Percentiles rank a stretch among this genome's conserved stretches.
These are phyloP conservation scores for Rhopalosiphum nymphaeae DNA, from an alignment of 2,888 invertebrate species.

Conservation along the genomic window DNA sequence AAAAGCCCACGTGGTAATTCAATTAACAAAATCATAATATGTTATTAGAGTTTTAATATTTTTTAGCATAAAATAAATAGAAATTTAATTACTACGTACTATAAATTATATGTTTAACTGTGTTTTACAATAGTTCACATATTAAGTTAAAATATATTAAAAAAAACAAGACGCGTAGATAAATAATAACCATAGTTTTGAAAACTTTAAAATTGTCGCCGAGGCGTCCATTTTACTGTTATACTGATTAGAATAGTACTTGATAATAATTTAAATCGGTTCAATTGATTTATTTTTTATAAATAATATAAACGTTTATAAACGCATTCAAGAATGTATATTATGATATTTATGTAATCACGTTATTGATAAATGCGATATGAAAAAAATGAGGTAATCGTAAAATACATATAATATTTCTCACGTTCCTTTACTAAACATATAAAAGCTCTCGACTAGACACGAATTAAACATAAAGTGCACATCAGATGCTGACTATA, in stretches of 20 bases:
- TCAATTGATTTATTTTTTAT: neutral
- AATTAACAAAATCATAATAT: neutral
- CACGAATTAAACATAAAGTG: neutral
- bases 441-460: neutral
- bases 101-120: too few species aligned
- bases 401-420: neutral
- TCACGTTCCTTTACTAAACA: neutral
- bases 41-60: too few species aligned
- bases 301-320: neutral
- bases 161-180: too few species aligned
- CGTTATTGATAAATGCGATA: neutral
- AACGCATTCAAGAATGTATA: neutral
- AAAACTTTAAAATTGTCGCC: neutral
- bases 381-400: neutral
- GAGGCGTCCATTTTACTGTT: neutral
- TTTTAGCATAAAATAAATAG: too few species aligned
- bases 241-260: neutral
- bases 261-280: neutral
- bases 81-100: too few species aligned
- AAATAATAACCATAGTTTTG: neutral
- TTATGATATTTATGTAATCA: neutral
- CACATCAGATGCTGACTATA: neutral
- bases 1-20: neutral
- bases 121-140: too few species aligned
- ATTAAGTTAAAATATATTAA: too few species aligned